These are phyloP conservation scores for Pinna nobilis DNA, from an alignment of 1,140 invertebrate species.

Conservation along the genomic window DNA sequence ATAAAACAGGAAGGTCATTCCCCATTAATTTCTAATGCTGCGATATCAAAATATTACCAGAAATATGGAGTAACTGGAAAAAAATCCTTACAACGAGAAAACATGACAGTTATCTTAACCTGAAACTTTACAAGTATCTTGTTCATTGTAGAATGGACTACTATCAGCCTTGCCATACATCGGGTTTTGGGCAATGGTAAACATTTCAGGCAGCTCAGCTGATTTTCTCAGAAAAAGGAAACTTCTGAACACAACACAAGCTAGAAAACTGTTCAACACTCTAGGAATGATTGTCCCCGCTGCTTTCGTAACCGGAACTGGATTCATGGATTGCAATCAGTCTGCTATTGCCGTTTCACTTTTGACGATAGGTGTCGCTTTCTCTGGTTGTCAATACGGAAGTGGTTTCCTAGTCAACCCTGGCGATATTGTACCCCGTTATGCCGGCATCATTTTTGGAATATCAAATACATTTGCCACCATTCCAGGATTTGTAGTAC, in stretches of 20 bases:
- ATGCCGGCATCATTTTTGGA: conserved; percentile 68
- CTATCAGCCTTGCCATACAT: conserved; percentile 69
- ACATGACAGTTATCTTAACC: too few relatives aligned
- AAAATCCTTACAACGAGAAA: too few relatives aligned
- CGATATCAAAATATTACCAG: too few relatives aligned
- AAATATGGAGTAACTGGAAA: too few relatives aligned
- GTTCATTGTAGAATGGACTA: conserved; percentile 60
- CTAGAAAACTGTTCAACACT: conserved; percentile 67
- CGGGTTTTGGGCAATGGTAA: conserved; percentile 57
- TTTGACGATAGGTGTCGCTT: conserved; percentile 83
- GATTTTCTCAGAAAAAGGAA: conserved; percentile 54
- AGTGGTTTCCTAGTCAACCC: conserved; percentile 89
- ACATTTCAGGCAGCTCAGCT: conserved; percentile 53
- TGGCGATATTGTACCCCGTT: conserved; percentile 87
- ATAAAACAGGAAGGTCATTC: too few relatives aligned
- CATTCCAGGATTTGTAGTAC: conserved; percentile 65
- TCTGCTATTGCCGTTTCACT: conserved; percentile 85
- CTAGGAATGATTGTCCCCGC: conserved; percentile 64
- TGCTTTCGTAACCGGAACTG: conserved; percentile 60
- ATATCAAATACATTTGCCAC: conserved; percentile 68
- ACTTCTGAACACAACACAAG: conserved; percentile 50
- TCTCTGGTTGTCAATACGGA: conserved; percentile 82
- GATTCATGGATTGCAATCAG: conserved; percentile 61
- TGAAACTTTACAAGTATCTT: too few relatives aligned
- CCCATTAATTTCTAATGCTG: too few relatives aligned